Base-by-base conservation (phyloP, 2,797 vertebrate species). In the Danio kyathit region DNA sequence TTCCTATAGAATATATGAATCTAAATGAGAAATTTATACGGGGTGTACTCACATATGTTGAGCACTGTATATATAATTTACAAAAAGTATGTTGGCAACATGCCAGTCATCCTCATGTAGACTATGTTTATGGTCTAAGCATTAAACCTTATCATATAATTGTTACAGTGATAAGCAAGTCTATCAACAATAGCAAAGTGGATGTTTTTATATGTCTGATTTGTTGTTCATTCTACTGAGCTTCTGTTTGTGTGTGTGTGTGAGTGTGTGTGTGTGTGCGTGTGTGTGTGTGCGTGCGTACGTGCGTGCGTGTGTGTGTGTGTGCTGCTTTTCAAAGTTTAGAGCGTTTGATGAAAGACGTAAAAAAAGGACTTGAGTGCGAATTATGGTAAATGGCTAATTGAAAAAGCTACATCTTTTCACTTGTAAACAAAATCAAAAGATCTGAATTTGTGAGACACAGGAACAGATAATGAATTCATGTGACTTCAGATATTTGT, bases 101-200 rank as follows among this genome's bases (percentile, higher is more conserved):
- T 29, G 38, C 16, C 6, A 6, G 54, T 0, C 6, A 6, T 17
- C 29, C 29, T 29, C 60, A 86, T 87, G 87, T 73, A 86, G 71
- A 86, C 78, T 90, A 83, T 90, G 88, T 89, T 85, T 87, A 29
- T 89, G 14, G 13, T 5, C 10, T 12, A 59, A 29, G 10, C 10
- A 29, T 59, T 60, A 38, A 21, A 17, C 49, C 14, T 17, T 10
- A 17, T 54, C 6, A 19, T 12, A n/a, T 11, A 65, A 65, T n/a
- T 43, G 9, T n/a, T 43, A 44, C n/a, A 17, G n/a, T 44, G n/a
- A 52, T 17, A 41, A 10, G 54, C 12, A 6, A 69, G 19, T 69
- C 21, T 49, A 38, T 67, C 19, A 67, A 69, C 14, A 40, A n/a
- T 41, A 41, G 41, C n/a, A 56, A 19, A 44, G n/a, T 14, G 5